Evolutionary conservation across 92 coral and sea anemone species (phyloP), one percentile per base, ranked within the genome.

Genomic region (Virgularia gustaviana): DNA sequence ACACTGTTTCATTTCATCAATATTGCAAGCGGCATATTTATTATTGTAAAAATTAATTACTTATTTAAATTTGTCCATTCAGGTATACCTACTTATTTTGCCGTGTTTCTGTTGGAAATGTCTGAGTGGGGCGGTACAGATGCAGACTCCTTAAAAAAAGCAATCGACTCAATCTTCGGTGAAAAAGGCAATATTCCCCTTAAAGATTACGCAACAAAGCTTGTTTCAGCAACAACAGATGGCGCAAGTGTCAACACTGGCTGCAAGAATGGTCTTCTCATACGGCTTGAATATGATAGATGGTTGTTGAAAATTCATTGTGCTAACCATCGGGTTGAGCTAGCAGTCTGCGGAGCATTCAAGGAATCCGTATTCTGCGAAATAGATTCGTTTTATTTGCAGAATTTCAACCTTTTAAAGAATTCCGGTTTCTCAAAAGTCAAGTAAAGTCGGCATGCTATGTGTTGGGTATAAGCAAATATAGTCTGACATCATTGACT

Each of bases 271-370:
- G 45, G 45, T 39, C 45, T 39, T 39, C 45, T 39, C 45, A 15
- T 39, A 39, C 7, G 45, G 15, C 45, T 39, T 39, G 45, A 28
- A 34, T 27, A 13, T 49, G 49, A 71, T 71, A 25, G 49, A 22
- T 71, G 65, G 51, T 45, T 72, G 52, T 49, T 72, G 66, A 72
- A 72, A 72, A 63, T 72, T 37, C 43, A 68, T 13, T 68, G 73
- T 65, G 73, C 58, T 30, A 65, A 65, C 32, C 73, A 65, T 53
- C 25, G 35, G 18, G 36, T 65, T 49, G 58, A 65, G 35, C 58
- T 65, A 30, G 73, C 58, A 15, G 36, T 65, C 55, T 38, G 30
- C 19, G 4, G 18, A 37, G 73, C 57, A 23, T 23, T 60, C 33
- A 60, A 60, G 2, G 41, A 60, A 25, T 60, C 67, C 34, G 36